A percentile compares a stretch with the other conserved stretches of the same genome.
Conservation (phyloP, 2,113 vertebrate species). For the Solea solea region DNA sequence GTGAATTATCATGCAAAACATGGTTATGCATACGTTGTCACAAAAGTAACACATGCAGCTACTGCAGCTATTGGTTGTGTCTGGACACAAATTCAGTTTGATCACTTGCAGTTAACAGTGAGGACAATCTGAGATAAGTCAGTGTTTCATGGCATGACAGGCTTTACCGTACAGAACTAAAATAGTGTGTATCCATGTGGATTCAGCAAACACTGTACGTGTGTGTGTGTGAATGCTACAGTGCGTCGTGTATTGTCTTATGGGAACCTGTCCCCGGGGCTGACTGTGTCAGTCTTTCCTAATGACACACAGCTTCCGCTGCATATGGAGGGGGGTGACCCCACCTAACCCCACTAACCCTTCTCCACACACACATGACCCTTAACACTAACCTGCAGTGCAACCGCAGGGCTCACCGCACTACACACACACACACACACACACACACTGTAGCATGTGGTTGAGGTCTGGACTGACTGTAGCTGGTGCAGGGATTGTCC, state of each 20-base stretch:
- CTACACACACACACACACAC: background rate
- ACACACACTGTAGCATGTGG: slow-evolving; percentile 3
- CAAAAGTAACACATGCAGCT: too few species aligned
- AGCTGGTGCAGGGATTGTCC: slow-evolving; percentile 11
- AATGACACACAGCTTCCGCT: slow-evolving; percentile 76
- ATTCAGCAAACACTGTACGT: slow-evolving; percentile 7
- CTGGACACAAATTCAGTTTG: too few species aligned
- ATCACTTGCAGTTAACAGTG: too few species aligned
- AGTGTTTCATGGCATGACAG: background rate
- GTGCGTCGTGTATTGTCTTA: slow-evolving; percentile 35
- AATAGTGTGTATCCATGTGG: background rate
- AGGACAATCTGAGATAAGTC: background rate
- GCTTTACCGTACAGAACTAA: background rate
- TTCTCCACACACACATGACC: slow-evolving; percentile 61
- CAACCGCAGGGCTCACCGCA: slow-evolving; percentile 29
- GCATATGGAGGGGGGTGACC: slow-evolving; percentile 74
- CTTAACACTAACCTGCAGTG: slow-evolving; percentile 52
- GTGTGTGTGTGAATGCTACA: slow-evolving; percentile 5
- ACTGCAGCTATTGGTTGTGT: too few species aligned
- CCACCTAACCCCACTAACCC: slow-evolving; percentile 69
- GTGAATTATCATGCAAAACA: too few species aligned
- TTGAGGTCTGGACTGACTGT: slow-evolving; percentile 29
- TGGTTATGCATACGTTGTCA: too few species aligned
- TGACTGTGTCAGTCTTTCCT: slow-evolving; percentile 63
- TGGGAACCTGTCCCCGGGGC: slow-evolving; percentile 71